These are phyloP conservation scores for Ammodramus savannarum DNA, from an alignment of 2,113 vertebrate genomes.

Conservation along the genomic window DNA sequence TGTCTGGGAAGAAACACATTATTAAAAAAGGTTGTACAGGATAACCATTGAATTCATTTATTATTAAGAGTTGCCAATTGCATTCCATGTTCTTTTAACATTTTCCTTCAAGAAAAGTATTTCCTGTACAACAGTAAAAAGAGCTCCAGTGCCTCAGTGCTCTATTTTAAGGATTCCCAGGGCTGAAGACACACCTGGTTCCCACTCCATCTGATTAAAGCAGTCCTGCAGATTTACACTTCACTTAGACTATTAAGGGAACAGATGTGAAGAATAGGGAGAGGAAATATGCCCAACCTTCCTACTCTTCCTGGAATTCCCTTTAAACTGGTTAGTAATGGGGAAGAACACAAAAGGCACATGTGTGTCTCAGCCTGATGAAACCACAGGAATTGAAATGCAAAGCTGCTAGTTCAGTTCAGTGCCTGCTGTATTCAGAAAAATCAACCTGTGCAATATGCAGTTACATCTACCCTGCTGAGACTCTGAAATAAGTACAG, in stretches of 20 bases:
- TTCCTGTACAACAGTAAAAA: background rate
- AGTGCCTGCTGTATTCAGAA: background rate
- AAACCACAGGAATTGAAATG: background rate
- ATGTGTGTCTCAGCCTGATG: background rate
- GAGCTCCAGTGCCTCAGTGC: background rate
- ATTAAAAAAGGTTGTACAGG: background rate
- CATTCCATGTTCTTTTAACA: background rate
- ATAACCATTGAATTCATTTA: background rate
- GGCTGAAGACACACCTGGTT: background rate
- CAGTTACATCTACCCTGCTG: background rate
- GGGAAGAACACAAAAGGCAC: background rate
- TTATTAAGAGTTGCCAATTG: background rate
- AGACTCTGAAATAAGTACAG: background rate
- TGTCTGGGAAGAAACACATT: background rate
- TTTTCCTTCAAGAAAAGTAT: background rate
- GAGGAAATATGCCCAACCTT: background rate
- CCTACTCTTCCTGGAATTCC: background rate
- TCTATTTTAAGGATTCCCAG: background rate
- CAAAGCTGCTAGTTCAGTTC: background rate
- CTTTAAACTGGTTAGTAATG: background rate
- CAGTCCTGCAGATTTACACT: background rate
- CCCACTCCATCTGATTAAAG: background rate
- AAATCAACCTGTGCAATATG: background rate
- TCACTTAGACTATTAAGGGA: background rate
- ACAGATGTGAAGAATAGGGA: background rate